Evolutionary conservation across 2,797 vertebrate genomes (phyloP).

Genomic region (Anguilla anguilla): DNA sequence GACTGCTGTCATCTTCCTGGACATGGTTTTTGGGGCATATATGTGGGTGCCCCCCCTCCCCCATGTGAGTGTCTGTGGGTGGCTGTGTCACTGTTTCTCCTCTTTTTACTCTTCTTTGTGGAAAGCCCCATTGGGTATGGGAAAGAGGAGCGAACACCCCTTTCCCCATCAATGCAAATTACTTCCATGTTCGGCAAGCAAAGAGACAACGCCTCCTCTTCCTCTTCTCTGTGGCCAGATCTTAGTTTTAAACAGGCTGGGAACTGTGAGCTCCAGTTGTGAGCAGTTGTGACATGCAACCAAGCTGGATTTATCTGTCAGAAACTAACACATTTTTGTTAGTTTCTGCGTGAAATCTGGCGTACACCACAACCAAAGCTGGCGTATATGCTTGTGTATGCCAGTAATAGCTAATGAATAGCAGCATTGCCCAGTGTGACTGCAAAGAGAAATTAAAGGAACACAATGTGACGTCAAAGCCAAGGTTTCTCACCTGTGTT

Average conservation of each 20-base stretch:
- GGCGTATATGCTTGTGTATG: background rate
- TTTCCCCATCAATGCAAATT: slow-evolving; percentile 43
- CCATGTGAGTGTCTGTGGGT: slow-evolving; percentile 19
- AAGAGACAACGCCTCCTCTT: background rate
- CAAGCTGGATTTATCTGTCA: background rate
- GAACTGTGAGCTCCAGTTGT: background rate
- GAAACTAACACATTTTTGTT: background rate
- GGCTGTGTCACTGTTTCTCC: slow-evolving; percentile 8
- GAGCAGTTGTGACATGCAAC: background rate
- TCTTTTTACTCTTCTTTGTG: slow-evolving; percentile 27
- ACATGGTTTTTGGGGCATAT: slow-evolving; percentile 1
- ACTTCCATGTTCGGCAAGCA: slow-evolving; percentile 33
- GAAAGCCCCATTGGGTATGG: slow-evolving; percentile 31
- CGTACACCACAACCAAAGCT: background rate
- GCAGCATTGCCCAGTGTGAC: background rate
- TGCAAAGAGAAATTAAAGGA: background rate
- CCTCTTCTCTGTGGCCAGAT: slow-evolving; percentile 5
- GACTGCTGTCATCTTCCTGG: slow-evolving; percentile 9
- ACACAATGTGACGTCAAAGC: background rate
- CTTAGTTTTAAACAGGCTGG: background rate
- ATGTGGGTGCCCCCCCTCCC: background rate
- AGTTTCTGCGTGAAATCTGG: background rate
- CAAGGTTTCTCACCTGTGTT: background rate
- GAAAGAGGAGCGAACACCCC: slow-evolving; percentile 36
- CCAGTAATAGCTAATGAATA: background rate